Evolutionary conservation across 2,888 invertebrate species (phyloP), one percentile per base, ranked within the genome.

Genomic region (Rhyacophila evoluta): DNA sequence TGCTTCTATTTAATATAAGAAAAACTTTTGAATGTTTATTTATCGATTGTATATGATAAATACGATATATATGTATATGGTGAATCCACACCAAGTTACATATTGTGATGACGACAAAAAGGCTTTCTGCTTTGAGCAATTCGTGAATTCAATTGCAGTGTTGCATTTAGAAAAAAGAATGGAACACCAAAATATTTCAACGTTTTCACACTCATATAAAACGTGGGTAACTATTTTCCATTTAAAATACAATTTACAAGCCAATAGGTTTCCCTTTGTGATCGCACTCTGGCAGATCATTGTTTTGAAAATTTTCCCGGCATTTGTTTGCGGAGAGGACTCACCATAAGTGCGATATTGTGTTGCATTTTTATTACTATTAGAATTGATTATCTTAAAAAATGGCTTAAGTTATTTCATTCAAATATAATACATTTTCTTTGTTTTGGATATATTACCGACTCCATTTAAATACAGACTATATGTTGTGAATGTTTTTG

Each of bases 221-320:
- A 55, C 19, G 19, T 55, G 55, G 15, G 10, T 55, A 36, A 36
- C 71, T 25, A 71, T 71, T 71, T 36, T 36, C 33, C 71, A 71
- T 71, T 71, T 71, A 71, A 71, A 71, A 71, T 36, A 71, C 71
- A 71, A 71, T 71, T 71, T 71, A 36, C 71, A 36, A 71, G 71
- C 71, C 71, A 71, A 71, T 71, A 71, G 33, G 36, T 37, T 71
- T 71, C 71, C 71, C 71, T 71, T 71, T 71, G 71, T 71, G 71
- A 36, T 36, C 55, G 55, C 55, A 19, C 55, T 55, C 11, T 36
- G 36, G 12, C 71, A 71, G 36, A 71, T 36, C 71, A 10, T 36
- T 15, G 71, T 19, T 55, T 55, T 19, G 55, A 55, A 55, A 55
- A 19, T 55, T 55, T 19, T 15, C 55, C 12, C 19, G 19, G 55